phyloP scores from a whole-genome alignment of 2,113 vertebrate genomes.

The Cettia cetti region DNA sequence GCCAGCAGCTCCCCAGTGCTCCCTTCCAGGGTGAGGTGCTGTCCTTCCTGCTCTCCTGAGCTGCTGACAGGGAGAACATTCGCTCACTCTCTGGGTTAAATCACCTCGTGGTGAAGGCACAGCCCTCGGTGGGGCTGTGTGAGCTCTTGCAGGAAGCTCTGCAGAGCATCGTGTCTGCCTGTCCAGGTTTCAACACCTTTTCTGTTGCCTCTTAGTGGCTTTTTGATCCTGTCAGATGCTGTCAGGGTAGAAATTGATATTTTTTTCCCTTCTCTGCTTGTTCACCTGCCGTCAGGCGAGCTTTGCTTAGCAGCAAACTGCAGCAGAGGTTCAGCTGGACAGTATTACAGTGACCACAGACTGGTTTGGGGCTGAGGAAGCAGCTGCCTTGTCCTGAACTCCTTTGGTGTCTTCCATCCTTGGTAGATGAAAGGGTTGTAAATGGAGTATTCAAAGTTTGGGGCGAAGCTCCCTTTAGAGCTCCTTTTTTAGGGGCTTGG shows the following conservation, averaged over 20 bases:
- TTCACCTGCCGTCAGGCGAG: background rate
- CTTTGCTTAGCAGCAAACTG: background rate
- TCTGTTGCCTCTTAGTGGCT: background rate
- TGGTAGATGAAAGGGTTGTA: background rate
- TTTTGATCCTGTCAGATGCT: background rate
- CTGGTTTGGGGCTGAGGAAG: background rate
- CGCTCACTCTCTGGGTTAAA: background rate
- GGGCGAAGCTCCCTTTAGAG: background rate
- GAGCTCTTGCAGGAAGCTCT: background rate
- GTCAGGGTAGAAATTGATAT: background rate
- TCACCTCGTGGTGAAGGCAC: background rate
- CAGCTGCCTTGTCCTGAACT: background rate
- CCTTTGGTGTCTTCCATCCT: background rate
- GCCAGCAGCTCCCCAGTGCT: background rate
- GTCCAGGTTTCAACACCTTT: background rate
- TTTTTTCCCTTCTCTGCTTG: background rate
- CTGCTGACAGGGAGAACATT: background rate
- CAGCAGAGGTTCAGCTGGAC: background rate
- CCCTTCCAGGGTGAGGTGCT: background rate
- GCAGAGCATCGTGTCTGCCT: fast-evolving
- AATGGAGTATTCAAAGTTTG: background rate
- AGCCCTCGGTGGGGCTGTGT: fast-evolving
- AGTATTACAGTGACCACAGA: fast-evolving
- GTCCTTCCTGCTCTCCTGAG: constrained; percentile 3
- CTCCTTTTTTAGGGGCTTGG: background rate